phyloP scores from a whole-genome alignment of 2,888 invertebrate species.

The Erebia epiphron region DNA sequence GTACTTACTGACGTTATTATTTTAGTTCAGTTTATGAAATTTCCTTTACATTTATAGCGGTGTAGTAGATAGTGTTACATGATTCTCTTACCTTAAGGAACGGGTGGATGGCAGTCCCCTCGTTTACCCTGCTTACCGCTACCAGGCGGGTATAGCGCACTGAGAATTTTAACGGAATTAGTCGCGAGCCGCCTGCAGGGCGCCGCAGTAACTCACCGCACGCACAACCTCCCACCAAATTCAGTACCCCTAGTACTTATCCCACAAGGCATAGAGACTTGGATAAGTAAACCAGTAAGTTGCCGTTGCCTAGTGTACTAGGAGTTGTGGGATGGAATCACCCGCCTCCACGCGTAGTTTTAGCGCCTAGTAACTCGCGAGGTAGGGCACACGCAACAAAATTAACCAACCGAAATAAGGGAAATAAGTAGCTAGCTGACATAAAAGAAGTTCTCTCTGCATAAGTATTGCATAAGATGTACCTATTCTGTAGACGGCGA shows the following conservation, averaged over 20 bases:
- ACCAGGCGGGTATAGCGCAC: slow-evolving; percentile 75
- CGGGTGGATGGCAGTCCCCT: slow-evolving; percentile 53
- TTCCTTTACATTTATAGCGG: background rate
- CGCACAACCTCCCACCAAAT: slow-evolving; percentile 37
- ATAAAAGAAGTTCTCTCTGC: background rate
- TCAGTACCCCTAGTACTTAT: slow-evolving; percentile 18
- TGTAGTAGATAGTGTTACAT: slow-evolving; percentile 23
- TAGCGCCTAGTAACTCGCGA: slow-evolving; percentile 70
- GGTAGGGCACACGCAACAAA: slow-evolving; percentile 72
- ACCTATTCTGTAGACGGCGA: no score
- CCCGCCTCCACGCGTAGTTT: slow-evolving; percentile 71
- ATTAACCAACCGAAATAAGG: slow-evolving; percentile 57
- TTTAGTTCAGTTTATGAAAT: background rate
- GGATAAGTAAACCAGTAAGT: background rate
- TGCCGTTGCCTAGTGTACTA: slow-evolving; percentile 44
- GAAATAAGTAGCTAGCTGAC: no score
- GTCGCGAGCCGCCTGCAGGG: slow-evolving; percentile 76
- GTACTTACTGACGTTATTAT: no score
- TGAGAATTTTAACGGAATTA: slow-evolving; percentile 82
- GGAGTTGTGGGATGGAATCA: slow-evolving; percentile 47
- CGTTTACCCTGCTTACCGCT: slow-evolving; percentile 76
- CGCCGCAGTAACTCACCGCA: slow-evolving; percentile 78
- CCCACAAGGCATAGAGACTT: background rate
- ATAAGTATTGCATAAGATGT: no score
- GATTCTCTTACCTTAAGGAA: slow-evolving; percentile 28